phyloP scores from a whole-genome alignment of 2,888 invertebrate species.

The Metopia argyrocephala region DNA sequence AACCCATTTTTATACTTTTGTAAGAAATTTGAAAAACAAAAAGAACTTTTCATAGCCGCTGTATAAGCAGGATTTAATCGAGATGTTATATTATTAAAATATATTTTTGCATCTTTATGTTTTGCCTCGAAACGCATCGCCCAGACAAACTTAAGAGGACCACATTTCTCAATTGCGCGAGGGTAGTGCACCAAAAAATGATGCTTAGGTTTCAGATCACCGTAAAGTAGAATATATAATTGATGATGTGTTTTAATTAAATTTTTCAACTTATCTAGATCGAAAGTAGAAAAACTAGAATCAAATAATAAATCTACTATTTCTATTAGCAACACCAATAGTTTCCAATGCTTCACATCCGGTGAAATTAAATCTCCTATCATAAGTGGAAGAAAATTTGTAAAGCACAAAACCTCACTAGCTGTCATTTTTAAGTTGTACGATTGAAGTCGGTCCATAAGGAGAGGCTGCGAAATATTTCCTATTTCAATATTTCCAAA shows the following conservation, averaged over 20 bases:
- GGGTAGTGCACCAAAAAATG: conserved; percentile 59
- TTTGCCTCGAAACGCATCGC: conserved; percentile 45
- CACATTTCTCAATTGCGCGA: conserved; percentile 46
- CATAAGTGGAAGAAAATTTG: conserved; percentile 52
- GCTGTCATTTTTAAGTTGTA: conserved; percentile 65
- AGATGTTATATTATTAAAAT: conserved; percentile 41
- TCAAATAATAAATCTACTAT: conserved; percentile 52
- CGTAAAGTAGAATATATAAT: conserved; percentile 48
- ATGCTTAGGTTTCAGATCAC: conserved; percentile 55
- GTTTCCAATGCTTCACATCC: conserved; percentile 54
- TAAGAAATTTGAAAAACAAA: conserved; percentile 53
- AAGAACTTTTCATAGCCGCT: conserved; percentile 40
- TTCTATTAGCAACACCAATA: conserved; percentile 46
- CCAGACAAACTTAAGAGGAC: conserved; percentile 53
- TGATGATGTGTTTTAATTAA: conserved; percentile 50
- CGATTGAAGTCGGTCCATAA: conserved; percentile 50
- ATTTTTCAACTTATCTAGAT: conserved; percentile 43
- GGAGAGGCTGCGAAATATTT: conserved; percentile 42
- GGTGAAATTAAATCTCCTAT: conserved; percentile 62
- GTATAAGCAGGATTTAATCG: conserved; percentile 46
- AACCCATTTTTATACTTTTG: conserved; percentile 24
- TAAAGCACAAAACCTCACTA: conserved; percentile 59
- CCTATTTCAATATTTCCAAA: conserved; percentile 56
- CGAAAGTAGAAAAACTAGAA: conserved; percentile 45
- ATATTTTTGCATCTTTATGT: conserved; percentile 43